These are phyloP conservation scores for Bergia sp. DNA, from an alignment of 92 coral and sea anemone species.

Conservation along the genomic window DNA sequence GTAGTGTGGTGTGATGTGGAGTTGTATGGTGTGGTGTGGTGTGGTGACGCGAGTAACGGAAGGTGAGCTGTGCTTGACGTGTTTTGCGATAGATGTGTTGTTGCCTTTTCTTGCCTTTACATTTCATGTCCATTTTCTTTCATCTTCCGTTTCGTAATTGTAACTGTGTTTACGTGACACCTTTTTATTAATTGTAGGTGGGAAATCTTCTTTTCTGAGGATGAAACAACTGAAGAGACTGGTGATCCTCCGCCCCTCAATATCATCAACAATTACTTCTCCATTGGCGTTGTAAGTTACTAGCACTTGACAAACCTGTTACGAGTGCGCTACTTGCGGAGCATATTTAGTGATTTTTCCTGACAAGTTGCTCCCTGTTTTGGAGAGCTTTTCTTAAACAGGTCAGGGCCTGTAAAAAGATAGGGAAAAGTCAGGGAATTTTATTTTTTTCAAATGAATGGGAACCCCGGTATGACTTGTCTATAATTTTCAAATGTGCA, in stretches of 20 bases:
- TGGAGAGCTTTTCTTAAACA: no score
- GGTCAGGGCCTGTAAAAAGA: no score
- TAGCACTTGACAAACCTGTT: neutral
- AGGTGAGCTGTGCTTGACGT: neutral
- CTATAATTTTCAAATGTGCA: no score
- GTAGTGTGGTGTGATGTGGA: no score
- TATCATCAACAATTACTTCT: conserved; percentile 96
- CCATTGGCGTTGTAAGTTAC: conserved; percentile 93
- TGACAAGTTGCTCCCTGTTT: no score
- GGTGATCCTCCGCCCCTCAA: conserved; percentile 91
- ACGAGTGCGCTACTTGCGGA: neutral
- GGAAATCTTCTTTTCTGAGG: conserved; percentile 68
- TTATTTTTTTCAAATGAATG: no score
- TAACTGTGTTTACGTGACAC: neutral
- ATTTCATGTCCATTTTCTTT: neutral
- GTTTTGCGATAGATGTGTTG: no score
- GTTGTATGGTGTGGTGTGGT: no score
- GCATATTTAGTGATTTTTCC: neutral
- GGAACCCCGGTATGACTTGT: no score
- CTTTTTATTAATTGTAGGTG: conserved; percentile 50
- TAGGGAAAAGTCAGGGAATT: no score
- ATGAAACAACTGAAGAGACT: conserved; percentile 60
- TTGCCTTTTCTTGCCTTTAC: neutral
- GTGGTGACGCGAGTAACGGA: no score
- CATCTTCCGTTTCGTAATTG: neutral